Conservation (phyloP, 2,888 invertebrate genomes). For the Thyatira batis region DNA sequence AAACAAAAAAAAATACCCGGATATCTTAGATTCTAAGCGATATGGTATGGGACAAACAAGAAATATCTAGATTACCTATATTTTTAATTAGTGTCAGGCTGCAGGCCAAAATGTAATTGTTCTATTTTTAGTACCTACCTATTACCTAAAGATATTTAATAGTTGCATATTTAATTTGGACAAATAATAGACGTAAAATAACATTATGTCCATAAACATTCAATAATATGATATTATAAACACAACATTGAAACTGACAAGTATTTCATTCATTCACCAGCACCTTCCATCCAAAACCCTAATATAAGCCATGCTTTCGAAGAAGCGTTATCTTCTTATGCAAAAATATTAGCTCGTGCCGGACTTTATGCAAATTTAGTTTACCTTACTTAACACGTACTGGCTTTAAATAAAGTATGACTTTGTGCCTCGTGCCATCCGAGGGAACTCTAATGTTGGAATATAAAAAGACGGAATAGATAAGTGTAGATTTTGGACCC, state of each 20-base stretch:
- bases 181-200: conserved; percentile 6
- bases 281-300: conserved; percentile 42
- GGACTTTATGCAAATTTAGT: conserved; percentile 75
- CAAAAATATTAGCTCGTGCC: conserved; percentile 79
- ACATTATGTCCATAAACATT: not conserved
- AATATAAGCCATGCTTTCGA: conserved; percentile 59
- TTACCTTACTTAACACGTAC: conserved; percentile 63
- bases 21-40: conserved; percentile 45
- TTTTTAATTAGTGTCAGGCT: too few relatives aligned
- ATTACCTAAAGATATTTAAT: too few relatives aligned
- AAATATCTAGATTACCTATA: too few relatives aligned
- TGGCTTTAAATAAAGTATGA: conserved; percentile 59
- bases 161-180: conserved; percentile 9
- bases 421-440: conserved; percentile 57
- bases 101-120: too few relatives aligned
- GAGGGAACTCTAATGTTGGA: conserved; percentile 56
- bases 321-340: conserved; percentile 76
- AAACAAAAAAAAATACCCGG: conserved; percentile 38
- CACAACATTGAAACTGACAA: conserved; percentile 43
- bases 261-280: conserved; percentile 37
- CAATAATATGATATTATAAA: conserved; percentile 46
- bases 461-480: conserved; percentile 60
- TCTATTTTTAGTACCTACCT: too few relatives aligned
- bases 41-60: conserved; percentile 41
- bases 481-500: conserved; percentile 62